Evolutionary conservation across 1,140 invertebrate species (phyloP).

Genomic region (Pogonomyrmex barbatus): DNA sequence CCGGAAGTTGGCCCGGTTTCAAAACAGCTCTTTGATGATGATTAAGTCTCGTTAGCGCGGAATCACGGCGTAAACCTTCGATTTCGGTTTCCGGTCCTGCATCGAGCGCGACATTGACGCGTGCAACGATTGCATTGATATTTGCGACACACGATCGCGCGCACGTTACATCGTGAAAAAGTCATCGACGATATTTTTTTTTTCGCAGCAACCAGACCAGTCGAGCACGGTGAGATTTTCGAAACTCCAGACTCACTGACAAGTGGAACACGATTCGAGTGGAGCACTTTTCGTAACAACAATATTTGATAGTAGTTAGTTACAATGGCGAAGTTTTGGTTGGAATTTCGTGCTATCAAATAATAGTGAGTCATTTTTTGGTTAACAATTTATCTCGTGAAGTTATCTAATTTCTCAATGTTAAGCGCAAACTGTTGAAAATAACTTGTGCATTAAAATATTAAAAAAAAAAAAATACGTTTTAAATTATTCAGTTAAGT

Average conservation of each 20-base stretch:
- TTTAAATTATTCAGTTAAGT: neutral
- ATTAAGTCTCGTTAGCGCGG: conserved; percentile 46
- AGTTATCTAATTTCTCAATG: neutral
- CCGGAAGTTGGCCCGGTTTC: conserved; percentile 31
- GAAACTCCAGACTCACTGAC: conserved; percentile 22
- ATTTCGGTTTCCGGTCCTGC: neutral
- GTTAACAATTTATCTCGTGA: neutral
- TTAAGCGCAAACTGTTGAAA: neutral
- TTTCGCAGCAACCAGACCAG: neutral
- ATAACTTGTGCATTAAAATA: neutral
- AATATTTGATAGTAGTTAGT: conserved; percentile 26
- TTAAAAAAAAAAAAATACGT: neutral
- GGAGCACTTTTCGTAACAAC: conserved; percentile 31
- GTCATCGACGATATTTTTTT: conserved; percentile 29
- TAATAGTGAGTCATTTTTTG: neutral
- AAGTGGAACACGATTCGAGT: conserved; percentile 12
- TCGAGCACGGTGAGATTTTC: conserved; percentile 33
- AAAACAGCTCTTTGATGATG: conserved; percentile 69
- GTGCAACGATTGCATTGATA: neutral
- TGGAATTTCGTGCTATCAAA: neutral
- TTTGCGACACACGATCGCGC: neutral
- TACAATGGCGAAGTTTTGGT: neutral
- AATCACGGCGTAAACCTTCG: conserved; percentile 25
- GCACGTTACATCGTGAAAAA: conserved; percentile 20
- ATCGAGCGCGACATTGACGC: conserved; percentile 3